Evolutionary conservation across 2,113 vertebrate genomes (phyloP), one percentile per base, ranked within the genome.

Genomic region (Halichoerus grypus): DNA sequence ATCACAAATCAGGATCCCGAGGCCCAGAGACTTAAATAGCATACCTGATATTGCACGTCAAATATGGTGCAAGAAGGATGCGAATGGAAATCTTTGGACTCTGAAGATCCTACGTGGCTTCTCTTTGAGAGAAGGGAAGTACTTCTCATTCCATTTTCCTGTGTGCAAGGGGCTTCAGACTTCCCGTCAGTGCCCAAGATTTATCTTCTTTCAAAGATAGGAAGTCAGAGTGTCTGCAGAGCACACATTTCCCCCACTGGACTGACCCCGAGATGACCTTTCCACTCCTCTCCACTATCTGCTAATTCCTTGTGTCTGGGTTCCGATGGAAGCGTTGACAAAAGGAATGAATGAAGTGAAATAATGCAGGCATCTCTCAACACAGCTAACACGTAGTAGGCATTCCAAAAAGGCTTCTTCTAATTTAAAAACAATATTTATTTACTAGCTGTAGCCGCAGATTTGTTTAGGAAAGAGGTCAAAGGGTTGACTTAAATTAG

Each of bases 401-500:
- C 69, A 61, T 95, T 96, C 61, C 63, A n/a, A 76, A 86, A 61
- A 51, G 67, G 15, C 53, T 94, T 81, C 72, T 91, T 98, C 31
- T 15, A 59, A 97, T 94, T 90, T 88, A 91, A 91, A 96, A 97
- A 84, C 81, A 91, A 46, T 82, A 94, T 97, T 96, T 92, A 92
- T 94, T 94, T 94, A 97, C 96, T 83, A 72, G 84, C 46, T 92
- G 57, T 72, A 61, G 88, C 95, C 74, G 88, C 83, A 91, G 76
- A 92, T 79, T 87, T 94, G 93, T 81, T 96, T 96, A 93, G 84
- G 76, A 77, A 96, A 67, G 88, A 97, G 96, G 96, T 97, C 96
- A 94, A 90, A 97, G 95, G 80, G 95, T 94, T 97, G 96, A 91
- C 82, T 96, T 96, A 96, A 97, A 98, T 97, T 96, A 97, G 97